Percentiles rank a stretch among this genome's conserved stretches.
phyloP scores from a whole-genome alignment of 2,797 vertebrate species.

The Cephalopachus bancanus region DNA sequence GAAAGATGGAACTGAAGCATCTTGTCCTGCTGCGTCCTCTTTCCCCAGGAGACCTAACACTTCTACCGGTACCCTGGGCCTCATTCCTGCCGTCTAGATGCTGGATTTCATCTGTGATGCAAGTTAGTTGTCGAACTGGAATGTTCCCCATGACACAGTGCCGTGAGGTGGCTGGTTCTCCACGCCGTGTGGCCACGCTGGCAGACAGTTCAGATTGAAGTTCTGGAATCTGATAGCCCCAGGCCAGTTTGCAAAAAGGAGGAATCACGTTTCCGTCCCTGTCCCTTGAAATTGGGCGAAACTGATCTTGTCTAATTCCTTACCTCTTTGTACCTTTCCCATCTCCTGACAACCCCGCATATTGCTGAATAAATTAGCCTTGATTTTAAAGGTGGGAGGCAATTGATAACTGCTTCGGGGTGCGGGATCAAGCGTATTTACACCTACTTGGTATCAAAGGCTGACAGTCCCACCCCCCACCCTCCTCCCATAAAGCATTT shows the following conservation, averaged over 20 bases:
- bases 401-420: not conserved
- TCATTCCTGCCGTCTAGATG: not conserved
- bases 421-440: not conserved
- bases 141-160: not conserved
- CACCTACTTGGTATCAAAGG: not conserved
- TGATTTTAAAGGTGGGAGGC: not conserved
- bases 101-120: not conserved
- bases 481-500: too few relatives aligned
- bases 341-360: not conserved
- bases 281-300: slow-evolving; percentile 22
- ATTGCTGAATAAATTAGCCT: not conserved
- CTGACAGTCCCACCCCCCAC: not conserved
- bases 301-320: not conserved
- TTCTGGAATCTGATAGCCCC: slow-evolving; percentile 27
- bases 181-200: not conserved
- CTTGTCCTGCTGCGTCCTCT: not conserved
- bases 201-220: not conserved
- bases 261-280: not conserved
- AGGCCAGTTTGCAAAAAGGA: not conserved
- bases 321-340: not conserved
- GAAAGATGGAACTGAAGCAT: not conserved
- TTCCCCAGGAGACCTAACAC: not conserved
- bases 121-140: not conserved
- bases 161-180: not conserved
- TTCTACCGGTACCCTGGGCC: not conserved